Base-by-base conservation (phyloP, 1,140 invertebrate species). In the Hyposmocoma kahamanoa region DNA sequence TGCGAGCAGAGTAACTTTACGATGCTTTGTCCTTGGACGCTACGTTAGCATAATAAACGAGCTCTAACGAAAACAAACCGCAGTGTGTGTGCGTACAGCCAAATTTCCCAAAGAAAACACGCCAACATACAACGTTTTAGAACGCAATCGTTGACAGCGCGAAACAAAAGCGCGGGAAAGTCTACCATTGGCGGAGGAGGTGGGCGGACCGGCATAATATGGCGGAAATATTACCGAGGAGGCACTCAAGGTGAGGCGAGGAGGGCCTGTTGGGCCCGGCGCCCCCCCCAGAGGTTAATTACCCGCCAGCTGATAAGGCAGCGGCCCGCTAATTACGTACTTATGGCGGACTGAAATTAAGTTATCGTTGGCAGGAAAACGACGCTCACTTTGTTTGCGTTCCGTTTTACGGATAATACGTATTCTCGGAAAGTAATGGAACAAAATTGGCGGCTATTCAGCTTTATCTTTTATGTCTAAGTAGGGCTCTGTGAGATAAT, bases 281-380 rank as follows among this genome's bases (percentile, higher is more conserved):
- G 62, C 50, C 67, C 70, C 64, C 66, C 56, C 24, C 59, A 73
- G 72, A 84, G 82, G 82, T 85, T 85, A 85, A 85, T 85, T 85
- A 83, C 79, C 76, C 74, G 62, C 77, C 76, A 68, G 76, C 75
- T 75, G 79, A 85, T 85, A 85, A 85, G 81, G 78, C 79, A 85
- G 72, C 71, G 78, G 81, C 75, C 72, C 78, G 81, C 81, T 85
- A 85, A 85, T 85, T 83, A 85, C 79, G 77, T 83, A 85, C 81
- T 85, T 85, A 85, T 83, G 79, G 81, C 77, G 75, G 81, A 79
- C 81, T 81, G 79, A 81, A 83, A 85, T 85, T 85, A 84, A 85
- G 79, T 85, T 85, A 85, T 85, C 79, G 82, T 73, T 67, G 73
- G 69, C 75, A 62, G 71, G 72, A 63, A 68, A 79, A 75, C 80